phyloP scores from a whole-genome alignment of 1,140 invertebrate genomes.

The Phymastichus coffea region DNA sequence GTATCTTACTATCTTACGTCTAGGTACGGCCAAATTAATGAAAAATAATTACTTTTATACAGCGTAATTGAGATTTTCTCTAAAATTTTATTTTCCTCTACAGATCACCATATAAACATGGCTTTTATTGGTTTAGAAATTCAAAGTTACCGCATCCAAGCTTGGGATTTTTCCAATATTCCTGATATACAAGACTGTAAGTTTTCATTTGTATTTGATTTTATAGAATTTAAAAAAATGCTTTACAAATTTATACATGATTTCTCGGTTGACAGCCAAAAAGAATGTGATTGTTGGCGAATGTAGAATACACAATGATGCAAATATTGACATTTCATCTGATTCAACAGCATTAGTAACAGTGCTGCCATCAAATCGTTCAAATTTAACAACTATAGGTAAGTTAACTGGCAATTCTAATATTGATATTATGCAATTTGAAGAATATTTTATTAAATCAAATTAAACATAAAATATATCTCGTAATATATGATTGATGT shows the following conservation, averaged over 20 bases:
- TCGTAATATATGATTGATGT: no score
- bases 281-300: conserved; percentile 78
- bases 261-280: conserved; percentile 57
- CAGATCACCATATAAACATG: conserved; percentile 41
- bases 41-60: no score
- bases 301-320: conserved; percentile 86
- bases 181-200: conserved; percentile 76
- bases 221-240: not conserved
- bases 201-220: conserved; percentile 29
- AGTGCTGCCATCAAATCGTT: conserved; percentile 62
- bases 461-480: no score
- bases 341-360: conserved; percentile 79
- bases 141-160: conserved; percentile 72
- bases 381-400: conserved; percentile 67
- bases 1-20: no score
- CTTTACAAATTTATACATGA: conserved; percentile 14
- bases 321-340: conserved; percentile 79
- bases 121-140: conserved; percentile 40
- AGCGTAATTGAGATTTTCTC: no score
- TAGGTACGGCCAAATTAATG: no score
- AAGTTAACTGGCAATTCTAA: conserved; percentile 38
- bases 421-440: no score
- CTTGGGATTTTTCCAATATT: conserved; percentile 78
- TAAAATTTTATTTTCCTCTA: conserved; percentile 13
- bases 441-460: no score